A percentile compares a stretch with the other conserved stretches of the same genome.
Evolutionary conservation across 2,888 invertebrate genomes (phyloP).

Genomic region (Tenthredo notha): DNA sequence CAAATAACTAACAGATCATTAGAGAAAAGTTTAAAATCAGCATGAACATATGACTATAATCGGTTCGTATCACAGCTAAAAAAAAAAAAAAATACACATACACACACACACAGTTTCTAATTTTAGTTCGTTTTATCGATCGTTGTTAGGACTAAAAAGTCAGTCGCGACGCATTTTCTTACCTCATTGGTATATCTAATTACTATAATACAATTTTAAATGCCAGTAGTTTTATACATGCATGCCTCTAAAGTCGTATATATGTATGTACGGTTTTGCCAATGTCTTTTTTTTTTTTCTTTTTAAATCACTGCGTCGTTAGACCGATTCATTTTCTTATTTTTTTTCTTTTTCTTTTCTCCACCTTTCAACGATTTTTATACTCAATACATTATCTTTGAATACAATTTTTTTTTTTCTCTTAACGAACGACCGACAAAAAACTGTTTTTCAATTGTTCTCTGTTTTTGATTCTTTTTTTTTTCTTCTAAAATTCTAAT

Average conservation of each 20-base stretch:
- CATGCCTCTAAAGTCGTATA: constrained; percentile 18
- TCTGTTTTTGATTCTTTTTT: background rate
- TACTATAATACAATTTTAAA: background rate
- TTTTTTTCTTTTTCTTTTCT: background rate
- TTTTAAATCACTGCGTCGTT: background rate
- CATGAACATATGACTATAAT: background rate
- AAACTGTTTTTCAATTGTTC: background rate
- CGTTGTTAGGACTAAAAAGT: background rate
- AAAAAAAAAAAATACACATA: background rate
- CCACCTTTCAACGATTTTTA: background rate
- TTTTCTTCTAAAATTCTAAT: background rate
- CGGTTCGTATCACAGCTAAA: background rate
- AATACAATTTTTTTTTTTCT: constrained; percentile 6
- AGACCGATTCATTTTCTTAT: background rate
- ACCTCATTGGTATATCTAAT: background rate
- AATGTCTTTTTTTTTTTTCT: constrained; percentile 17
- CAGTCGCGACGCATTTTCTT: background rate
- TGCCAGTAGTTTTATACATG: constrained; percentile 9
- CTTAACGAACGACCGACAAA: background rate
- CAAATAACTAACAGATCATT: background rate
- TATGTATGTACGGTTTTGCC: background rate
- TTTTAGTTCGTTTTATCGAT: constrained; percentile 18
- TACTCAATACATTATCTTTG: background rate
- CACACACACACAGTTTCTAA: background rate
- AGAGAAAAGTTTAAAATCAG: background rate